Evolutionary conservation across 2,113 vertebrate genomes (phyloP), one percentile per base, ranked within the genome.

Genomic region (Cinclus cinclus): DNA sequence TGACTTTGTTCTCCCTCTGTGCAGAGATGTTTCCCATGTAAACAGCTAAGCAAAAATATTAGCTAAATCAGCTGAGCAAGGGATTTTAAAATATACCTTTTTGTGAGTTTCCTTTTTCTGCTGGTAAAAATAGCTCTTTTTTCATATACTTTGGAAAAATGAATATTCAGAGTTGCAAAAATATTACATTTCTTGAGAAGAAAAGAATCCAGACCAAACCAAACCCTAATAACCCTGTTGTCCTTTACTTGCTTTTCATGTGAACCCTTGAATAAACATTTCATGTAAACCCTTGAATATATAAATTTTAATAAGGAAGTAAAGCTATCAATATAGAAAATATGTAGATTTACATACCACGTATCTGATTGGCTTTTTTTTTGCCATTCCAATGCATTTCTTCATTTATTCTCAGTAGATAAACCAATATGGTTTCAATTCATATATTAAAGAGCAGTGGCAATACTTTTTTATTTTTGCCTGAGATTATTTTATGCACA

Each of bases 351-450:
- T 80, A 73, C 70, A 64, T 70, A 47, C 24, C 70, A 64, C 23
- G 11, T 68, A 68, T 37, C 30, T 63, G 53, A 87, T 86, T 49
- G 68, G 28, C 7, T 79, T 37, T 33, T 69, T 89, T 82, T 95
- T 84, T 95, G 62, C 39, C 33, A 88, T 94, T 94, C 42, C 27
- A 21, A 8, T 83, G 6, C 64, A 53, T 33, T 89, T 90, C 85
- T 84, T 81, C 41, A 67, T 47, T 92, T 91, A 74, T 70, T 96
- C 79, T 70, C 75, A 78, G 60, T 42, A 94, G 62, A 86, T 71
- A 74, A 94, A 87, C 64, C 81, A 93, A 67, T 78, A 65, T 94
- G 83, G 88, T 94, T 94, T 94, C 42, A 92, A 93, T 94, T 92
- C 77, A 42, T 44, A 80, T 86, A 35, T 58, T 88, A 53, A 56